These are phyloP conservation scores for Gobionotothen gibberifrons DNA, from an alignment of 2,797 vertebrate genomes.

Conservation along the genomic window DNA sequence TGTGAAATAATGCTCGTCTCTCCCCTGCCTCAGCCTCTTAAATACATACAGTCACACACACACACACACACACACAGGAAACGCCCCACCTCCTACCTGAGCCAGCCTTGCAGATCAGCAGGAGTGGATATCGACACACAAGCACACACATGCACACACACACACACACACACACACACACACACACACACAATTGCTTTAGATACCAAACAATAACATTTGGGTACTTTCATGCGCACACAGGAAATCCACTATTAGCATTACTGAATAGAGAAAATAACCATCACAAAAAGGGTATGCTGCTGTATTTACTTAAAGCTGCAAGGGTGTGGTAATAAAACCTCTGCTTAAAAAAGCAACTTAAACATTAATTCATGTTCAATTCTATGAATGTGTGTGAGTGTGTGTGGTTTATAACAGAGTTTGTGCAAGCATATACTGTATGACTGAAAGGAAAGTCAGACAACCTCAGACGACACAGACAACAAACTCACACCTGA, in stretches of 20 bases:
- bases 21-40: slow-evolving; percentile 81
- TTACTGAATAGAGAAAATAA: slow-evolving; percentile 6
- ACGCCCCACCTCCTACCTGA: slow-evolving; percentile 84
- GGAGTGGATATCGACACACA: slow-evolving; percentile 58
- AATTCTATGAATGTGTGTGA: neutral
- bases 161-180: slow-evolving; percentile 13
- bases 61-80: slow-evolving; percentile 51
- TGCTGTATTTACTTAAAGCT: slow-evolving; percentile 15
- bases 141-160: slow-evolving; percentile 49
- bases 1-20: slow-evolving; percentile 63
- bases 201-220: slow-evolving; percentile 16
- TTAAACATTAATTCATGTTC: neutral
- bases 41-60: slow-evolving; percentile 49
- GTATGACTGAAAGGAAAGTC: slow-evolving; percentile 49
- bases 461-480: slow-evolving; percentile 71
- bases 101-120: slow-evolving; percentile 78
- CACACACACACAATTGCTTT: slow-evolving; percentile 20
- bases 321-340: slow-evolving; percentile 8
- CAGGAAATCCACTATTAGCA: slow-evolving; percentile 18
- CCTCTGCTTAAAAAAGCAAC: neutral
- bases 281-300: slow-evolving; percentile 1
- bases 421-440: slow-evolving; percentile 32
- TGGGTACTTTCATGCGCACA: neutral
- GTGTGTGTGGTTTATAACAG: neutral
- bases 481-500: slow-evolving; percentile 84